A percentile compares a stretch with the other conserved stretches of the same genome.
Conservation (phyloP, 2,888 invertebrate species). For the Hypomecis atomaria region DNA sequence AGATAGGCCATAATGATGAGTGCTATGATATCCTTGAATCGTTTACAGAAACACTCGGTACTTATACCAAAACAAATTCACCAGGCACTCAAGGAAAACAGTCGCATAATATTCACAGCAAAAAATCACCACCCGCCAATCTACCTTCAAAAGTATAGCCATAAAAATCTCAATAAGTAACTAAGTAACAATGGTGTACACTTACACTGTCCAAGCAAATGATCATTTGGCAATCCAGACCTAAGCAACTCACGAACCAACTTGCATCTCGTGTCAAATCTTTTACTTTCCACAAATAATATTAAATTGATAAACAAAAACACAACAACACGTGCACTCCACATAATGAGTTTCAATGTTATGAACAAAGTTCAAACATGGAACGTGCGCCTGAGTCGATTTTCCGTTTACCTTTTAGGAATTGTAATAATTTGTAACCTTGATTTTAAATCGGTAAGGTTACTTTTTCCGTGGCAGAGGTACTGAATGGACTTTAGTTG, state of each 20-base stretch:
- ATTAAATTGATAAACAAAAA: conserved; percentile 45
- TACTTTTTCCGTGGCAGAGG: conserved; percentile 15
- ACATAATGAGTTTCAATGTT: conserved; percentile 54
- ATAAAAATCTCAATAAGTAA: not conserved
- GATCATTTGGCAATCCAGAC: conserved; percentile 62
- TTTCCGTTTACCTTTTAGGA: not conserved
- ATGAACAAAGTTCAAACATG: conserved; percentile 31
- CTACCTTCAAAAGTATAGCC: no score
- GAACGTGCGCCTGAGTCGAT: conserved; percentile 36
- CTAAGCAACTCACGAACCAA: conserved; percentile 66
- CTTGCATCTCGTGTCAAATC: conserved; percentile 70
- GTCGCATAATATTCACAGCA: no score
- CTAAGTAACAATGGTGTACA: conserved; percentile 27
- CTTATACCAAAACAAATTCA: no score
- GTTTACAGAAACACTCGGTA: no score
- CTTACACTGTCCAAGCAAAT: conserved; percentile 75
- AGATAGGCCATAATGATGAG: no score
- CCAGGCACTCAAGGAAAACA: no score
- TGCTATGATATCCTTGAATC: no score
- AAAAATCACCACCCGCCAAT: no score
- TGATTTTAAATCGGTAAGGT: conserved; percentile 7
- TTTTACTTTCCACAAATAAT: conserved; percentile 49
- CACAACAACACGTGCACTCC: conserved; percentile 56
- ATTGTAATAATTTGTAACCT: not conserved
- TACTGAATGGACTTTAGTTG: conserved; percentile 35